Percentiles rank a stretch among this genome's conserved stretches.
These are phyloP conservation scores for Lacerta bilineata DNA, from an alignment of 2,797 vertebrate species.

Conservation along the genomic window DNA sequence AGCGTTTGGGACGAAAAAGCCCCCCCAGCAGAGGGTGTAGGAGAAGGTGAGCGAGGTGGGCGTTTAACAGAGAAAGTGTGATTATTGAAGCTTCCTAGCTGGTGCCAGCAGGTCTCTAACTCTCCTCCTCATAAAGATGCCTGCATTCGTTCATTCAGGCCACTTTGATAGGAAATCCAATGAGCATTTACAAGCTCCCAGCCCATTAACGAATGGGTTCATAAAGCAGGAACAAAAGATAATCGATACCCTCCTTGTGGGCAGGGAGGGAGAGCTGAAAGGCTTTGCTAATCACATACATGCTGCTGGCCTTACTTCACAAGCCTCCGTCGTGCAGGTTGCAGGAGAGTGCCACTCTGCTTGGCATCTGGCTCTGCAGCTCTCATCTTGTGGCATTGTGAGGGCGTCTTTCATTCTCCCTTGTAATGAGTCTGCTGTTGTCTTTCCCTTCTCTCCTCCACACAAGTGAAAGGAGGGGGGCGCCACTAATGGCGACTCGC, in stretches of 20 bases:
- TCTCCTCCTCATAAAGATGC: conserved; percentile 46
- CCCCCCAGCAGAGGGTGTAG: not conserved
- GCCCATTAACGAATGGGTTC: conserved; percentile 67
- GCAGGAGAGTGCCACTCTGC: not conserved
- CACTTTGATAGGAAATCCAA: conserved; percentile 68
- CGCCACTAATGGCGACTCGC: conserved; percentile 65
- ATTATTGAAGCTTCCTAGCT: fast-evolving
- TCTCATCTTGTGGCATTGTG: conserved; percentile 55
- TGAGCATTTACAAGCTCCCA: conserved; percentile 65
- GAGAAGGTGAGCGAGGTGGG: not conserved
- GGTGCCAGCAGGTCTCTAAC: conserved; percentile 33
- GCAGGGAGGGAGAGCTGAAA: conserved; percentile 60
- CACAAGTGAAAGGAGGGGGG: conserved; percentile 26
- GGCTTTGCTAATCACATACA: conserved; percentile 56
- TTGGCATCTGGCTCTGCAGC: conserved; percentile 24
- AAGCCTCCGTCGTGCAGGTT: conserved; percentile 26
- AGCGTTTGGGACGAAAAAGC: fast-evolving
- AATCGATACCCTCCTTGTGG: conserved; percentile 71
- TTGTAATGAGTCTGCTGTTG: conserved; percentile 53
- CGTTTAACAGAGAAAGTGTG: not conserved
- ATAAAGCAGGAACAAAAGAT: conserved; percentile 71
- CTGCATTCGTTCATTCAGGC: conserved; percentile 15
- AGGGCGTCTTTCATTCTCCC: conserved; percentile 27
- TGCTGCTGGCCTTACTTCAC: conserved; percentile 37
- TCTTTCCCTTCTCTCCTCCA: conserved; percentile 8